Conservation (phyloP, 1,140 invertebrate species). For the Heliconius hewitsoni region DNA sequence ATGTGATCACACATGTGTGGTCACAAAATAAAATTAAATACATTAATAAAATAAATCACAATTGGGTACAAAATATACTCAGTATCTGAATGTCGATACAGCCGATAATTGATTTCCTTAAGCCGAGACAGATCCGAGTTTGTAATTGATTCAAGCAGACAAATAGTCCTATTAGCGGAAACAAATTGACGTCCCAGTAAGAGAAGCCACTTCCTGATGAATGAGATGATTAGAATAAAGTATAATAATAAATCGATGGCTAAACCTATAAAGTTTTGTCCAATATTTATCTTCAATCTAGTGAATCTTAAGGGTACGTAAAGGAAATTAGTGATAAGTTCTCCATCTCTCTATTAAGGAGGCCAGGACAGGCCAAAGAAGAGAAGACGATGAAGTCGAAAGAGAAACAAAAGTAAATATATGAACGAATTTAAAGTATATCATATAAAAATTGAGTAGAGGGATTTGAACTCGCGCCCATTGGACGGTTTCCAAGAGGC, state of each 20-base stretch:
- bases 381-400: too few relatives aligned
- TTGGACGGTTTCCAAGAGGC: too few relatives aligned
- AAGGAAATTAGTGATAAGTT: too few relatives aligned
- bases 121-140: slow-evolving; percentile 10
- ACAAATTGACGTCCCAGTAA: slow-evolving; percentile 5
- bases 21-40: not conserved
- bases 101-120: slow-evolving; percentile 2
- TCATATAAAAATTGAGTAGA: too few relatives aligned
- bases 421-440: too few relatives aligned
- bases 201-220: not conserved
- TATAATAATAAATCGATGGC: not conserved
- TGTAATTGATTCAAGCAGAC: slow-evolving; percentile 10
- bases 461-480: too few relatives aligned
- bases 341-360: too few relatives aligned
- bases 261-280: not conserved
- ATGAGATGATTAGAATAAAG: not conserved
- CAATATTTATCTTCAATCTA: not conserved
- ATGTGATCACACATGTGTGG: not conserved
- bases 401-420: too few relatives aligned
- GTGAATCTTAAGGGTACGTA: too few relatives aligned
- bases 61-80: not conserved
- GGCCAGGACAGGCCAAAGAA: too few relatives aligned
- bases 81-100: not conserved
- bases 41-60: not conserved
- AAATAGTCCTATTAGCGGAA: slow-evolving; percentile 5